Percentiles rank a stretch among this genome's conserved stretches.
These are phyloP conservation scores for Mesoligia furuncula DNA, from an alignment of 2,888 invertebrate species.

Conservation along the genomic window DNA sequence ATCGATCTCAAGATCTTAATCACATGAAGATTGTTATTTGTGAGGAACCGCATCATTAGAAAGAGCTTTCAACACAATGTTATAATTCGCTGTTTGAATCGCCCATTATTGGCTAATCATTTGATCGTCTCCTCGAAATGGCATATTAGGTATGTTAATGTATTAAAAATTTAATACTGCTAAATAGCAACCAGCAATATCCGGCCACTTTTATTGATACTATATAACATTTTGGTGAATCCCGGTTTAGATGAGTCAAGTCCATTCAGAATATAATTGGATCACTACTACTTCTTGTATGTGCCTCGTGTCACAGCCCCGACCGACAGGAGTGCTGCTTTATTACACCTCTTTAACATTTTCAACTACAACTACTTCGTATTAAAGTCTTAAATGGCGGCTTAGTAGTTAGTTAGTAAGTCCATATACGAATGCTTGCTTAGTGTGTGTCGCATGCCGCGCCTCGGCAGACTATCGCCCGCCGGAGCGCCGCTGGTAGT, in stretches of 20 bases:
- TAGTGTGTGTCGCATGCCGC: not conserved
- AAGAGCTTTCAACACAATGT: constrained; percentile 3
- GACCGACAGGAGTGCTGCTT: too few relatives aligned
- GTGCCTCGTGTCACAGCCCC: too few relatives aligned
- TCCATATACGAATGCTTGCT: not conserved
- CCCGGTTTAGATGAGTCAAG: not conserved
- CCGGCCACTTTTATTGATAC: not conserved
- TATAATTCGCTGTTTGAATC: not conserved
- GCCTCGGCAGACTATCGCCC: not conserved
- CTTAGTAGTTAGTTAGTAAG: too few relatives aligned
- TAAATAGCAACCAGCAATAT: not conserved
- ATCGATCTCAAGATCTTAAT: constrained; percentile 38
- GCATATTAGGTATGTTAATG: constrained; percentile 7
- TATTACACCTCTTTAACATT: too few relatives aligned
- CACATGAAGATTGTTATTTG: constrained; percentile 32
- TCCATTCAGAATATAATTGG: not conserved
- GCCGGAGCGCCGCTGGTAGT: not conserved
- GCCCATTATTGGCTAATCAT: not conserved
- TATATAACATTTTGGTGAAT: not conserved
- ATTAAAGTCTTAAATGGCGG: not conserved
- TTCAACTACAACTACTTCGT: not conserved
- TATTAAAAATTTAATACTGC: not conserved
- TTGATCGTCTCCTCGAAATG: not conserved
- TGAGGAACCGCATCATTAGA: constrained; percentile 10
- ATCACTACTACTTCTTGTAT: not conserved